Evolutionary conservation across 2,888 invertebrate genomes (phyloP), one percentile per base, ranked within the genome.

Genomic region (Xestia xanthographa): DNA sequence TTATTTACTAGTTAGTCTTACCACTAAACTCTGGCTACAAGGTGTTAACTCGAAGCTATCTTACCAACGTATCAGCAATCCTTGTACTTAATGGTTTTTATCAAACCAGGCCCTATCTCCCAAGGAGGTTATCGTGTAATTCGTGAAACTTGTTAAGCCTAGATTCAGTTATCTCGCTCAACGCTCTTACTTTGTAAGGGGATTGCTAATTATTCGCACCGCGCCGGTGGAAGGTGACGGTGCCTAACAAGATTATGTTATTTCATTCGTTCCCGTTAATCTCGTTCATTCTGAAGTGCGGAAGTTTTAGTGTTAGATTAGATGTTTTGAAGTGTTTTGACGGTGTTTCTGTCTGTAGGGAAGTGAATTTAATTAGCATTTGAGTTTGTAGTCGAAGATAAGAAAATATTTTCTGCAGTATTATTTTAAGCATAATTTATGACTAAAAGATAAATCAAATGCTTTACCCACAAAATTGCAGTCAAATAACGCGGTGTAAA

Each of bases 191-290:
- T 87, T 83, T 88, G 85, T 89, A 92, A 88, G 93, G 92, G 93
- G 91, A 90, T 89, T 90, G 91, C 92, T 94, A 95, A 95, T 95
- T 94, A 95, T 92, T 92, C 90, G 91, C 93, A 94, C 92, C 92
- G 92, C 92, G 93, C 91, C 90, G 85, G 75, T 84, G 83, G 88
- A 88, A 89, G 91, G 91, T 90, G 91, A 92, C 91, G 91, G 88
- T 84, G 88, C 77, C 85, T 90, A 89, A 92, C 89, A 86, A 90
- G 89, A 92, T 93, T 92, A 91, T 87, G 82, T 85, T 84, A 86
- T 88, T 86, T 88, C 89, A 87, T 89, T 90, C 86, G 83, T 89
- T 89, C 69, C 43, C 60, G 62, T 75, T 87, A 85, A 87, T 87
- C 83, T 87, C 69, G 72, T 86, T 86, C 79, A 77, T 72, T 86